Conservation (phyloP, 2,888 invertebrate species). For the Trachelus tabidus region DNA sequence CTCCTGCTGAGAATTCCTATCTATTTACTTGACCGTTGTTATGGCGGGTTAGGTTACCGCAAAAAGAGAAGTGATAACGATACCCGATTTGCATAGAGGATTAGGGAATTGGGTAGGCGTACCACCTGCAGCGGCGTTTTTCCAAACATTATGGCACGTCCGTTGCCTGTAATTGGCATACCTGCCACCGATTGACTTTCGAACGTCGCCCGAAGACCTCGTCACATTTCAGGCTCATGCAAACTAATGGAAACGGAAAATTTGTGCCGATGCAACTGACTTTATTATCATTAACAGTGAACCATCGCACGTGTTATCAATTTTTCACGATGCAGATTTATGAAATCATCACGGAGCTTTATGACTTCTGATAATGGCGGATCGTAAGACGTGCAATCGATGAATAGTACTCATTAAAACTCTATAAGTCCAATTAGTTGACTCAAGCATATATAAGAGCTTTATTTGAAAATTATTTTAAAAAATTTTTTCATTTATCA, state of each 20-base stretch:
- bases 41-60: conserved; percentile 42
- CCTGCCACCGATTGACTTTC: neutral
- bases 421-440: neutral
- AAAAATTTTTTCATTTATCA: neutral
- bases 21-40: conserved; percentile 40
- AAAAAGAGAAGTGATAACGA: conserved; percentile 51
- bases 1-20: neutral
- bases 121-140: conserved; percentile 45
- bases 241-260: neutral
- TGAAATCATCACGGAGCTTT: neutral
- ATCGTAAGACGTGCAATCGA: neutral
- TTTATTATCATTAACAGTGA: neutral
- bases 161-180: conserved; percentile 14
- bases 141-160: conserved; percentile 44
- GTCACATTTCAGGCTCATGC: neutral
- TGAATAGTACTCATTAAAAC: neutral
- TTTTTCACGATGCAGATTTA: neutral
- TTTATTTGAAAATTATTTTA: neutral
- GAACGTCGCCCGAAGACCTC: neutral
- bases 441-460: neutral
- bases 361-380: neutral
- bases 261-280: neutral
- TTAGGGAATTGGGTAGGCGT: conserved; percentile 52
- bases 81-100: conserved; percentile 55
- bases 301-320: too few relatives aligned